phyloP scores from a whole-genome alignment of 92 coral and sea anemone genomes.

The Palythoa grandis region DNA sequence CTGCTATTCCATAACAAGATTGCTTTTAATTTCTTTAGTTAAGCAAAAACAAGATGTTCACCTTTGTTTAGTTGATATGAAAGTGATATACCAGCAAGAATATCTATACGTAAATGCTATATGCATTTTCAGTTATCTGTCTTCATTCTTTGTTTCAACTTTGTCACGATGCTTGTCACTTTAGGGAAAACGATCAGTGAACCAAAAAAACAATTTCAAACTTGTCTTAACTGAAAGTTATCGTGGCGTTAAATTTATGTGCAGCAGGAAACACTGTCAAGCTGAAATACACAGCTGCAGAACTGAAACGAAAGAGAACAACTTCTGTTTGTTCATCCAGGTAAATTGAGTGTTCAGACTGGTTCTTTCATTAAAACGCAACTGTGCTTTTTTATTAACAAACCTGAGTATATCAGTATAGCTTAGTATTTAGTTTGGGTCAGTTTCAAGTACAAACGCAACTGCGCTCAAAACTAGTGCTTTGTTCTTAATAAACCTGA shows the following conservation, averaged over 20 bases:
- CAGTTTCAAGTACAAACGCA: background rate
- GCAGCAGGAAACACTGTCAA: background rate
- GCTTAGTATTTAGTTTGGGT: background rate
- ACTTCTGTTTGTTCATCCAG: background rate
- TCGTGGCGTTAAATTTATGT: background rate
- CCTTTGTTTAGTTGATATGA: background rate
- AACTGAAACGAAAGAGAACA: background rate
- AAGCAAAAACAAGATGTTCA: background rate
- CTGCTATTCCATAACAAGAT: background rate
- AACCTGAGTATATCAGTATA: too few species aligned
- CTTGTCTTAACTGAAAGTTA: background rate
- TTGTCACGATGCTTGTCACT: too few species aligned
- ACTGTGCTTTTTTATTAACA: background rate
- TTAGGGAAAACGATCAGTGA: background rate
- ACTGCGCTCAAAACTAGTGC: background rate
- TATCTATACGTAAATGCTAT: too few species aligned
- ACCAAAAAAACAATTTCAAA: background rate
- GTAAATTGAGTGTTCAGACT: background rate
- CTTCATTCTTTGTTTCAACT: too few species aligned
- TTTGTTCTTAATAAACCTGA: background rate
- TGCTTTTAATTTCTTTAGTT: background rate
- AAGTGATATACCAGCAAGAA: too few species aligned
- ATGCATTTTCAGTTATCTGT: too few species aligned
- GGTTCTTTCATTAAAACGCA: background rate
- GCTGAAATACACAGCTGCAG: background rate